Conservation (phyloP, 2,113 vertebrate species). For the Megaceryle torquata region DNA sequence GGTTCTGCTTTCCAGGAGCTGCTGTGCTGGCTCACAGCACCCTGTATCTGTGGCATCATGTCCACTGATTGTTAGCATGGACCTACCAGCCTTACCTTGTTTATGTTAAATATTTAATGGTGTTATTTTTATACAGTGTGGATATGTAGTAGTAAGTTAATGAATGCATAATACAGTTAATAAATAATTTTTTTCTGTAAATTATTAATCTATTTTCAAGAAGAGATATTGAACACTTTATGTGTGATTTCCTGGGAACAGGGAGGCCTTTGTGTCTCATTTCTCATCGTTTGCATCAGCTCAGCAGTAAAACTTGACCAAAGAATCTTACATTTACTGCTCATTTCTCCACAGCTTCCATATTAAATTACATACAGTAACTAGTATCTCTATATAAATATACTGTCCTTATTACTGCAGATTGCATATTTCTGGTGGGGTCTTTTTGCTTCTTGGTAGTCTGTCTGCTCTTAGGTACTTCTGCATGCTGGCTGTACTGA, state of each 20-base stretch:
- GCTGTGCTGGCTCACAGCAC: background rate
- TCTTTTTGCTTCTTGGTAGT: background rate
- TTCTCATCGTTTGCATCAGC: background rate
- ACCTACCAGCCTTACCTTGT: background rate
- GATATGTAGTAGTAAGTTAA: background rate
- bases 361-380: background rate
- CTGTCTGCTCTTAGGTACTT: background rate
- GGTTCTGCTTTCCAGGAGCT: background rate
- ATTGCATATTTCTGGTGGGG: background rate
- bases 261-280: background rate
- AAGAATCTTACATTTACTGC: background rate
- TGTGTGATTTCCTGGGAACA: background rate
- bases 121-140: background rate
- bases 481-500: background rate
- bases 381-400: background rate
- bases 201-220: background rate
- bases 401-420: background rate
- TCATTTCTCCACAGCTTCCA: background rate
- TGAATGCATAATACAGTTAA: background rate
- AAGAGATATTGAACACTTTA: background rate
- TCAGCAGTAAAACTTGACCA: background rate
- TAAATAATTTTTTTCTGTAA: background rate
- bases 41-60: fast-evolving
- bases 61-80: background rate
- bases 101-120: background rate